These are phyloP conservation scores for Unio pictorum DNA, from an alignment of 2,888 invertebrate genomes.

Conservation along the genomic window DNA sequence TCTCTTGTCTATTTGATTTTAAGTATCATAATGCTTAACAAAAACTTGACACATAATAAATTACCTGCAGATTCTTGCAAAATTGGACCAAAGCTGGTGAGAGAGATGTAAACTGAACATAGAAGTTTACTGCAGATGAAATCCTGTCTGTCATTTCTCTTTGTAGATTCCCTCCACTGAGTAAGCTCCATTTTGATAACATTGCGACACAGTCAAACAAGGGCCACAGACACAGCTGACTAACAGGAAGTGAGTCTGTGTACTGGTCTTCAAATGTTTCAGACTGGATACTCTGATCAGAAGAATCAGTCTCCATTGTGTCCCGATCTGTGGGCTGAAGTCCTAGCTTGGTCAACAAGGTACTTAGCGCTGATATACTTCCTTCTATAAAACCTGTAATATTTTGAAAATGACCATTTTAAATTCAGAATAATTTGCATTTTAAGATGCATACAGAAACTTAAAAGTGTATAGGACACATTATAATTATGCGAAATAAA, in stretches of 20 bases:
- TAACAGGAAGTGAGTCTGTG: conserved; percentile 13
- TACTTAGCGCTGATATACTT: conserved; percentile 1
- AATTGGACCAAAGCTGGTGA: too few species aligned
- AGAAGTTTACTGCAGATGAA: neutral
- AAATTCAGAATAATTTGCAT: too few species aligned
- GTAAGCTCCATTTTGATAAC: conserved; percentile 20
- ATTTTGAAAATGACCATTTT: neutral
- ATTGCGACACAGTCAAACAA: conserved; percentile 47
- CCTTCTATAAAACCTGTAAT: conserved; percentile 7
- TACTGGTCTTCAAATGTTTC: conserved; percentile 15
- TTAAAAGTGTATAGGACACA: too few species aligned
- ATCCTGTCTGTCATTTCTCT: neutral
- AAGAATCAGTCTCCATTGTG: conserved; percentile 24
- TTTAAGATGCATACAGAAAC: too few species aligned
- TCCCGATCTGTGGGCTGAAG: conserved; percentile 2
- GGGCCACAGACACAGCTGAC: conserved; percentile 52
- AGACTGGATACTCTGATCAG: conserved; percentile 2
- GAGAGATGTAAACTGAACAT: too few species aligned
- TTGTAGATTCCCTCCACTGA: neutral
- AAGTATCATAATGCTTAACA: too few species aligned
- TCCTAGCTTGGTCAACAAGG: conserved; percentile 11
- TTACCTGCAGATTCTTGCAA: too few species aligned
- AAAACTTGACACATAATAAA: too few species aligned
- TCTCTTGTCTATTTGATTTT: too few species aligned
- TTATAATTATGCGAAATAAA: too few species aligned